A percentile compares a stretch with the other conserved stretches of the same genome.
phyloP scores from a whole-genome alignment of 2,113 vertebrate species.

The Daubentonia madagascariensis region DNA sequence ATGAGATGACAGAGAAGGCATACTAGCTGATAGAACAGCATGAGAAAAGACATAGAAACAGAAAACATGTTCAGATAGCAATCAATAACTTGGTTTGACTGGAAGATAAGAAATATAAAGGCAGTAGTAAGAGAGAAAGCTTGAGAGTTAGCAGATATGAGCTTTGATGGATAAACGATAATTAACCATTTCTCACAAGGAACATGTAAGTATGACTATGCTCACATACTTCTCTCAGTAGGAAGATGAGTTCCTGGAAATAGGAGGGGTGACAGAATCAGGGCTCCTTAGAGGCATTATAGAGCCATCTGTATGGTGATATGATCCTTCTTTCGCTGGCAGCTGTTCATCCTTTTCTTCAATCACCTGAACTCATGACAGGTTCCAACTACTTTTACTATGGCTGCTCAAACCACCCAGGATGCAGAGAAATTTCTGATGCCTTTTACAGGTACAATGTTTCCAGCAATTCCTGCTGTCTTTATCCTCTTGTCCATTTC shows the following conservation, averaged over 20 bases:
- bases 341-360: neutral
- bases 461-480: neutral
- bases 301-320: fast-evolving
- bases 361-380: neutral
- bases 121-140: neutral
- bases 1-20: neutral
- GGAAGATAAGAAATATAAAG: neutral
- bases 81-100: neutral
- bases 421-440: neutral
- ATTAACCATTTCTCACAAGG: neutral
- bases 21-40: neutral
- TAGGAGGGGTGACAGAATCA: neutral
- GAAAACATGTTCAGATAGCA: neutral
- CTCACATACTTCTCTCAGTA: neutral
- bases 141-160: neutral
- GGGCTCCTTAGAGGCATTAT: neutral
- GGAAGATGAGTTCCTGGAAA: neutral
- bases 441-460: neutral
- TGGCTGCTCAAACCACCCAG: neutral
- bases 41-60: neutral
- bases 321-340: neutral
- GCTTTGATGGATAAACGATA: neutral
- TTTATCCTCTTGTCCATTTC: neutral
- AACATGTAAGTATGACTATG: neutral
- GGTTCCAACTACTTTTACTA: neutral